phyloP scores from a whole-genome alignment of 1,140 invertebrate genomes.

The Medauroidea extradentata region DNA sequence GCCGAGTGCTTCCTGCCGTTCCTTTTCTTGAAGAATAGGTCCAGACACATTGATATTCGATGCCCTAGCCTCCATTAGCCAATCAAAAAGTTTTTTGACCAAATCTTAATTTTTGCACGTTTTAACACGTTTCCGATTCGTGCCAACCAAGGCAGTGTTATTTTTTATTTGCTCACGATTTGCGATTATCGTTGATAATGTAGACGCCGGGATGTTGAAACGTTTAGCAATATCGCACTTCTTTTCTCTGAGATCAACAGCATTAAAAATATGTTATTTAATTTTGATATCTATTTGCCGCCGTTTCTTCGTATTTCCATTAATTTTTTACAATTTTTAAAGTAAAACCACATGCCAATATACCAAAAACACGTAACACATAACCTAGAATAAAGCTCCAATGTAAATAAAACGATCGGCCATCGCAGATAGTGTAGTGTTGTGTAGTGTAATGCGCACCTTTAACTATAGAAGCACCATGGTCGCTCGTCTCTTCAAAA shows the following conservation, averaged over 20 bases:
- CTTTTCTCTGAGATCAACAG: neutral
- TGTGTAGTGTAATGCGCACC: too few species aligned
- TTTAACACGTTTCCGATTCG: neutral
- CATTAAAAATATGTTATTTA: too few species aligned
- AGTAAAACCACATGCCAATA: too few species aligned
- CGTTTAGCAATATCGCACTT: slow-evolving; percentile 8
- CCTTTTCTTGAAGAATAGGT: slow-evolving; percentile 36
- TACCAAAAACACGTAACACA: too few species aligned
- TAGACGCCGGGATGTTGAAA: slow-evolving; percentile 15
- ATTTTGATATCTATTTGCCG: too few species aligned
- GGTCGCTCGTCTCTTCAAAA: too few species aligned
- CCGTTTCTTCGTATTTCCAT: too few species aligned
- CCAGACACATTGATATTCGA: slow-evolving; percentile 28
- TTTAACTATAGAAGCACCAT: too few species aligned
- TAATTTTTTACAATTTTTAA: too few species aligned
- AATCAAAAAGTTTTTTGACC: neutral
- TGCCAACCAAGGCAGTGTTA: neutral
- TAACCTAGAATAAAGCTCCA: too few species aligned
- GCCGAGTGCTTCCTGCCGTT: slow-evolving; percentile 28
- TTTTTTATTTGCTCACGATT: neutral
- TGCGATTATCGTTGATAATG: slow-evolving; percentile 17
- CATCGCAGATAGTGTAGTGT: too few species aligned
- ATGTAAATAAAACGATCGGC: too few species aligned
- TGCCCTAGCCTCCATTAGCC: neutral
- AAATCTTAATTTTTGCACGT: neutral